Conservation (phyloP, 2,113 vertebrate species). For the Hirundichthys speculiger region DNA sequence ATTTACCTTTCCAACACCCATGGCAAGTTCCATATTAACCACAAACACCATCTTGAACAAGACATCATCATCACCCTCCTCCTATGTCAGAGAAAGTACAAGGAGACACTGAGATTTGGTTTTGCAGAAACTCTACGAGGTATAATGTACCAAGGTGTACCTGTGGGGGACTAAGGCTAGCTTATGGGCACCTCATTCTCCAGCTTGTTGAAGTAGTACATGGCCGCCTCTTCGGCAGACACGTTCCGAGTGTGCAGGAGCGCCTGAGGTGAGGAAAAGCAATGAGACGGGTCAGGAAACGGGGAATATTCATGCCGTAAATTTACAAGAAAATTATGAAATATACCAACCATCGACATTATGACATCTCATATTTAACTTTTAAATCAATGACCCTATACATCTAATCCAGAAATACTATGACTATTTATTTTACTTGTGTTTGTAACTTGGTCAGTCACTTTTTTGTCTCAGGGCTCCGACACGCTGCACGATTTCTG, state of each 20-base stretch:
- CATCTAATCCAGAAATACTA: no score
- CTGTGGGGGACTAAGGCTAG: constrained; percentile 68
- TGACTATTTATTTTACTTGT: no score
- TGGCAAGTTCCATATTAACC: constrained; percentile 86
- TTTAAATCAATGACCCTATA: no score
- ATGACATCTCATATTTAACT: no score
- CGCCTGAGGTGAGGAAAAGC: constrained; percentile 68
- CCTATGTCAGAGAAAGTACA: constrained; percentile 60
- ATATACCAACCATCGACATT: no score
- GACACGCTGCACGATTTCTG: no score
- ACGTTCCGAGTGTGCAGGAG: constrained; percentile 84
- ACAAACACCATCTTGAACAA: constrained; percentile 88
- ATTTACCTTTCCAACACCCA: constrained; percentile 85
- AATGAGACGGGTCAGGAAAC: neutral
- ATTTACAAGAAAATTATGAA: neutral
- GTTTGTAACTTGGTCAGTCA: no score
- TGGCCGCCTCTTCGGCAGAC: constrained; percentile 85
- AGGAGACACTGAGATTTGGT: constrained; percentile 54
- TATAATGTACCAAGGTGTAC: constrained; percentile 64
- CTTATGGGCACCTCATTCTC: constrained; percentile 84
- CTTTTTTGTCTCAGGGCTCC: no score
- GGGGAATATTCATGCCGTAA: neutral
- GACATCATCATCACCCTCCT: constrained; percentile 76
- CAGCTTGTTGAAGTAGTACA: constrained; percentile 88
- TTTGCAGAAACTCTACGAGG: constrained; percentile 55